phyloP scores from a whole-genome alignment of 1,140 invertebrate genomes.

The Sinella curviseta region DNA sequence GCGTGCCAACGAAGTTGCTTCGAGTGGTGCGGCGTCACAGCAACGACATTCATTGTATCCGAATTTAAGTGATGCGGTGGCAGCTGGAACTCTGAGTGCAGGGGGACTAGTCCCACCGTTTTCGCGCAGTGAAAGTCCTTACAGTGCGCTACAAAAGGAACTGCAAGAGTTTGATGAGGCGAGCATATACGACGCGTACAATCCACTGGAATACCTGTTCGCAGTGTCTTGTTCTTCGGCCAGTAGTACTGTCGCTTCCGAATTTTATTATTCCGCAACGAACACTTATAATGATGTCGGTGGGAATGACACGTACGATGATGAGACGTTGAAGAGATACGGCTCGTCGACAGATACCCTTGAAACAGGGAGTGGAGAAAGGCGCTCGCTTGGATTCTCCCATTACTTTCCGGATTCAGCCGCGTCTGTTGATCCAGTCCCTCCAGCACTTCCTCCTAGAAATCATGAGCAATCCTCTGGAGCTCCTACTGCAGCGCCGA shows the following conservation, averaged over 20 bases:
- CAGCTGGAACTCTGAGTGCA: neutral
- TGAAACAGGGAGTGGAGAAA: neutral
- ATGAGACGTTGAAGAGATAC: no score
- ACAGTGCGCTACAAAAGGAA: neutral
- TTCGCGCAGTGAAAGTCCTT: neutral
- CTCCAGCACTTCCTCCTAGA: conserved; percentile 34
- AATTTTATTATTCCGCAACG: conserved; percentile 75
- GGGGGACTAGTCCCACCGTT: neutral
- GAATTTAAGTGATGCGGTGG: neutral
- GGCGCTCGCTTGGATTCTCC: conserved; percentile 29
- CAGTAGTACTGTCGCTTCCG: conserved; percentile 61
- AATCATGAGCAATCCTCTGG: conserved; percentile 17
- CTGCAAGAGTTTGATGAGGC: conserved; percentile 55
- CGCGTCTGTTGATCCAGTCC: neutral
- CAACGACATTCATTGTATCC: conserved; percentile 1
- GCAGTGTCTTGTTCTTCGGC: conserved; percentile 50
- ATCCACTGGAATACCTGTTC: conserved; percentile 82
- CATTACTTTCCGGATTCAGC: conserved; percentile 3
- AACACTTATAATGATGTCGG: conserved; percentile 65
- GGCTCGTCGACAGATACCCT: neutral
- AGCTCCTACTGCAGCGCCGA: neutral
- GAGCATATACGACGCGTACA: conserved; percentile 76
- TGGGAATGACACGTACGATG: neutral
- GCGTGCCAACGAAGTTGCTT: neutral
- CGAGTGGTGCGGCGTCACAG: neutral